Percentiles rank a stretch among this genome's conserved stretches.
Evolutionary conservation across 2,113 vertebrate genomes (phyloP).

Genomic region (Alexandromys fortis): DNA sequence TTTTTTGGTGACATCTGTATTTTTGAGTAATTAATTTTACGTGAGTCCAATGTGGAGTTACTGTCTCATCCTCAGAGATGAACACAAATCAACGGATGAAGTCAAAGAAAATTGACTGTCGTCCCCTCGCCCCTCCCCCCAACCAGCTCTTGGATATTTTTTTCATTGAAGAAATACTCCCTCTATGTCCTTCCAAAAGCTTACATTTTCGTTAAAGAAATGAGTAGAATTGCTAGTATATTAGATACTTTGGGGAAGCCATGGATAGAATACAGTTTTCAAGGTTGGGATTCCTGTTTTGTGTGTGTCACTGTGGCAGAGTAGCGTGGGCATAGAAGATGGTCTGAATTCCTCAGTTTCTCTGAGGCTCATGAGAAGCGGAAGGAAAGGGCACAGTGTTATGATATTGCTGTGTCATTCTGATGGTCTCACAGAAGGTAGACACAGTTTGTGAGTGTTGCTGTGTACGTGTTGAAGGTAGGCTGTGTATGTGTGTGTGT

Average conservation of each 20-base stretch:
- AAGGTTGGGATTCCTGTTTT: background rate
- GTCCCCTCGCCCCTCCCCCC: no score
- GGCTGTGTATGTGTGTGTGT: background rate
- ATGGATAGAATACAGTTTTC: background rate
- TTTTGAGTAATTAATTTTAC: conserved; percentile 26
- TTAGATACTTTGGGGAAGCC: background rate
- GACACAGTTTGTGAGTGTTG: background rate
- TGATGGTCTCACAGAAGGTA: background rate
- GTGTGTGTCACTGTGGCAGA: background rate
- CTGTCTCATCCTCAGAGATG: background rate
- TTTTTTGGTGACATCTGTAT: background rate
- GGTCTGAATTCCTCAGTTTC: background rate
- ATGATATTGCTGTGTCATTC: background rate
- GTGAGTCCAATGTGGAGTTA: background rate
- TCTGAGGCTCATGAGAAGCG: background rate
- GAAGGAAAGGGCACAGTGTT: background rate
- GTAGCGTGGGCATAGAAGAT: background rate
- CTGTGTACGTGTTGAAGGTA: background rate
- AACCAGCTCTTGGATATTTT: background rate
- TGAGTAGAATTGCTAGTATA: background rate
- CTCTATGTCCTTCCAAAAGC: background rate
- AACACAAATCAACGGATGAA: background rate
- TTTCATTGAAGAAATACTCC: background rate
- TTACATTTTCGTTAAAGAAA: background rate
- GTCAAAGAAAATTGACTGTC: background rate